Evolutionary conservation across 2,113 vertebrate species (phyloP).

Genomic region (Cyrtonyx montezumae): DNA sequence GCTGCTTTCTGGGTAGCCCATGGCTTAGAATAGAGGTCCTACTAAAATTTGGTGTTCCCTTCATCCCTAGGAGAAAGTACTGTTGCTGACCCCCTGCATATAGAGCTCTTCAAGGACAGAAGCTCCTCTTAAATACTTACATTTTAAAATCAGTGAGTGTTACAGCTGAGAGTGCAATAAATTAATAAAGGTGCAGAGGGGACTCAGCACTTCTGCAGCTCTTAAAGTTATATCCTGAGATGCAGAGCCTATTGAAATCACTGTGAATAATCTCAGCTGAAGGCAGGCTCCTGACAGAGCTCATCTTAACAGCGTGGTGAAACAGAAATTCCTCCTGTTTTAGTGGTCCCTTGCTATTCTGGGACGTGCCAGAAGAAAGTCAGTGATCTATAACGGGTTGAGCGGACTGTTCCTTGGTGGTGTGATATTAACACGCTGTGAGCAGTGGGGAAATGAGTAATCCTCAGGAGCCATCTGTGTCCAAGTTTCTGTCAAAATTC

Average conservation of each 20-base stretch:
- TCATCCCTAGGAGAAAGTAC: not conserved
- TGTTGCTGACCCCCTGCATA: not conserved
- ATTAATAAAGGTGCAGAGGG: not conserved
- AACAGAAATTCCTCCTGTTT: not conserved
- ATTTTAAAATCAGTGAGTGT: not conserved
- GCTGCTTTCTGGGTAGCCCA: not conserved
- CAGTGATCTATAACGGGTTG: not conserved
- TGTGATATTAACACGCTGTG: not conserved
- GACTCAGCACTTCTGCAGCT: not conserved
- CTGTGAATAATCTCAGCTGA: not conserved
- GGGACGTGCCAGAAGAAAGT: constrained; percentile 17
- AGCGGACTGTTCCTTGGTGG: not conserved
- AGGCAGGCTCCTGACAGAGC: not conserved
- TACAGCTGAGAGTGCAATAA: not conserved
- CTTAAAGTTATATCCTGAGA: constrained; percentile 3
- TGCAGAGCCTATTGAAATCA: not conserved
- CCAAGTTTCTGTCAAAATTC: constrained; percentile 24
- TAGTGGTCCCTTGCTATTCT: constrained; percentile 14
- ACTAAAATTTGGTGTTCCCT: not conserved
- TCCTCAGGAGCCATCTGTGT: not conserved
- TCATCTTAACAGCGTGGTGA: not conserved
- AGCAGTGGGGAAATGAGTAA: constrained; percentile 29
- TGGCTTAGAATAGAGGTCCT: not conserved
- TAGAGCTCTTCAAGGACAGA: not conserved
- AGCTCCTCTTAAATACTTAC: not conserved